These are phyloP conservation scores for Periparus ater DNA, from an alignment of 2,797 vertebrate species.

Conservation along the genomic window DNA sequence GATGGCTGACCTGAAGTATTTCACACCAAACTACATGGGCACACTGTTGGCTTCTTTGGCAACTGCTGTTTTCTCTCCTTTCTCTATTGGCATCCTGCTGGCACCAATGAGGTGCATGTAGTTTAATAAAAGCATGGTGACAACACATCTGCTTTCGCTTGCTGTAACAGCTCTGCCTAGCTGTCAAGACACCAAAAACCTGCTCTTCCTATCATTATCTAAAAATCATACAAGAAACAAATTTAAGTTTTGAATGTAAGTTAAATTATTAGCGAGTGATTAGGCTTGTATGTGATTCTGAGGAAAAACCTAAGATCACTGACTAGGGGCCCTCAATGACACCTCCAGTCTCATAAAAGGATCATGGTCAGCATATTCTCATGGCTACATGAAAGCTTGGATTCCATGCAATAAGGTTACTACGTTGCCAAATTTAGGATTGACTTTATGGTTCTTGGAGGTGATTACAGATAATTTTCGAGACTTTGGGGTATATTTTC, in stretches of 20 bases:
- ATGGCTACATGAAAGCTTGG: neutral
- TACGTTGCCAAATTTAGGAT: neutral
- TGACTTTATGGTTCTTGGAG: neutral
- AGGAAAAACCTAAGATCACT: neutral
- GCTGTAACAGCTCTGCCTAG: neutral
- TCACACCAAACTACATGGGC: neutral
- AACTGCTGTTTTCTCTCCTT: neutral
- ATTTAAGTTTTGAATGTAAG: neutral
- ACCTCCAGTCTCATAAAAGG: neutral
- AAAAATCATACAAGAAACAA: neutral
- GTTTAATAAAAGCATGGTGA: neutral
- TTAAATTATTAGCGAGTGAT: neutral
- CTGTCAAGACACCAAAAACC: neutral
- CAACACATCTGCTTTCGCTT: neutral
- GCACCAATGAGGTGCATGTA: neutral
- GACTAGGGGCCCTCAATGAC: neutral
- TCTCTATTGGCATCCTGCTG: neutral
- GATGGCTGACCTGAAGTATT: neutral
- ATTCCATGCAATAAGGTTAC: neutral
- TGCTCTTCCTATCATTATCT: neutral
- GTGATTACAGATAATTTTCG: neutral
- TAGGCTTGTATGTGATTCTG: neutral
- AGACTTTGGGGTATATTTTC: slow-evolving; percentile 7
- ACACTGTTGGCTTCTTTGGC: neutral
- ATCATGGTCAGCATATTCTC: neutral